Evolutionary conservation across 2,113 vertebrate genomes (phyloP).

Genomic region (Mobula hypostoma): DNA sequence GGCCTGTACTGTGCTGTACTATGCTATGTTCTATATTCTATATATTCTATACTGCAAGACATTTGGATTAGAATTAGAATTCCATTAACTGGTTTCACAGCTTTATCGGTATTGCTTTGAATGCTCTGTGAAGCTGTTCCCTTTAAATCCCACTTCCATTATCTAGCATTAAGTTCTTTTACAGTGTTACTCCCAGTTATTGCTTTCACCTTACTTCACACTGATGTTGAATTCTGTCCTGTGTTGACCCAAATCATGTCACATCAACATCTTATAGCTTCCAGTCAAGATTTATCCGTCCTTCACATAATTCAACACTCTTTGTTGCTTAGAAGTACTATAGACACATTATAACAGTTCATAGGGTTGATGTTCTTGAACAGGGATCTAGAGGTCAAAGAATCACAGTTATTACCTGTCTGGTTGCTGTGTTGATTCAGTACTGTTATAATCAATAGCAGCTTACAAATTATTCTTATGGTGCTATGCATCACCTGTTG

Average conservation of each 20-base stretch:
- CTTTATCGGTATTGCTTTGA: not conserved
- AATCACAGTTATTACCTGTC: not conserved
- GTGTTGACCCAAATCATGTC: not conserved
- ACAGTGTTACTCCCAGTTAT: not conserved
- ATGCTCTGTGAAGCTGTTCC: not conserved
- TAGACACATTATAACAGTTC: not conserved
- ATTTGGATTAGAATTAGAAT: not conserved
- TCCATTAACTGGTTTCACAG: not conserved
- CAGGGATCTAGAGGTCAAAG: not conserved
- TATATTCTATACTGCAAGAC: not conserved
- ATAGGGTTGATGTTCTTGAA: no score
- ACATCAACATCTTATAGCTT: not conserved
- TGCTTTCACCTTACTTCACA: no score
- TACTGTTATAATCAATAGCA: not conserved
- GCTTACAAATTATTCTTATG: not conserved
- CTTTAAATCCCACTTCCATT: not conserved
- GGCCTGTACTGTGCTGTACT: no score
- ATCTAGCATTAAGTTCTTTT: not conserved
- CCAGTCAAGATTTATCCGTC: not conserved
- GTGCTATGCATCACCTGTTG: not conserved
- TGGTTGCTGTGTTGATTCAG: not conserved
- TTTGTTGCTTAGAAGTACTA: not conserved
- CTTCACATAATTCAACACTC: not conserved
- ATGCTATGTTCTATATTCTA: no score
- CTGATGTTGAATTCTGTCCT: not conserved